Percentiles rank a stretch among this genome's conserved stretches.
Conservation (phyloP, 2,797 vertebrate genomes). For the Acipenser oxyrinchus region DNA sequence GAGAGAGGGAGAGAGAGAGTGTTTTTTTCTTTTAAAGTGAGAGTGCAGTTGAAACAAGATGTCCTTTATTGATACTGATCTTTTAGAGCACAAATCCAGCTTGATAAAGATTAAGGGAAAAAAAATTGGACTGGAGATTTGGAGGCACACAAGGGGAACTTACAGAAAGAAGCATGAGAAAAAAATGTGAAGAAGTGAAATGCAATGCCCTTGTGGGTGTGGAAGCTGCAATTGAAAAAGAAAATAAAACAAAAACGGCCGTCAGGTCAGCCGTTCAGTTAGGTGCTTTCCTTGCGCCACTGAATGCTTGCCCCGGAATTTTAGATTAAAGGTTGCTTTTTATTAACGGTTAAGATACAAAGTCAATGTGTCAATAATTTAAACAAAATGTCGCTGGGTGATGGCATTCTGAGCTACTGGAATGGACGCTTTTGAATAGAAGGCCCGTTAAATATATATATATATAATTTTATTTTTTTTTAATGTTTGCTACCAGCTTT, state of each 20-base stretch:
- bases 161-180: conserved; percentile 18
- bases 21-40: conserved; percentile 35
- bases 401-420: too few species aligned
- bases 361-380: too few species aligned
- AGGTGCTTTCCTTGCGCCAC: too few species aligned
- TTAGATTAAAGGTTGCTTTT: too few species aligned
- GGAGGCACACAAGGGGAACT: conserved; percentile 21
- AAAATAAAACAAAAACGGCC: conserved; percentile 1
- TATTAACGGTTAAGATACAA: too few species aligned
- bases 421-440: too few species aligned
- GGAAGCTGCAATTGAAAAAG: not conserved
- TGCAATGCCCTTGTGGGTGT: not conserved
- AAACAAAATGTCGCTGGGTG: too few species aligned
- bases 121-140: conserved; percentile 15
- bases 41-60: conserved; percentile 38
- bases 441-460: too few species aligned
- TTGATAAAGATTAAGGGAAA: conserved; percentile 27
- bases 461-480: too few species aligned
- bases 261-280: too few species aligned
- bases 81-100: conserved; percentile 37
- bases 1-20: conserved; percentile 8
- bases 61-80: conserved; percentile 41
- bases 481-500: too few species aligned
- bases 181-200: conserved; percentile 21
- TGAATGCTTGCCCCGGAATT: too few species aligned